Conservation (phyloP, 2,113 vertebrate genomes). For the Chascanopsetta lugubris region DNA sequence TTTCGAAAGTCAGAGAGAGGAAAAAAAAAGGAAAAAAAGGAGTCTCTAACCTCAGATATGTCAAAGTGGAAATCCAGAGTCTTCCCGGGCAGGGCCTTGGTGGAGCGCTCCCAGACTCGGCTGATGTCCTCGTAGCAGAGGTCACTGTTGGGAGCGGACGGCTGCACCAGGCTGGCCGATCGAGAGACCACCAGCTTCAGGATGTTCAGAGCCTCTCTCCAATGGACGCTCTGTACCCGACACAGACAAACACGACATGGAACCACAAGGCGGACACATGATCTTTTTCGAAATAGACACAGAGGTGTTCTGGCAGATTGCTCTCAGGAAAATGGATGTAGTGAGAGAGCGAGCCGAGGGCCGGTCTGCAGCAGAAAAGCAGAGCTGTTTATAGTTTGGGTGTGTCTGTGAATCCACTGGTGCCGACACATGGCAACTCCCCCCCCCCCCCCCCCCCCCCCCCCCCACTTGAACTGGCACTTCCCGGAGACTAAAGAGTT, state of each 20-base stretch:
- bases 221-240: slow-evolving; percentile 85
- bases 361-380: slow-evolving; percentile 53
- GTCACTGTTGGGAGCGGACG: slow-evolving; percentile 85
- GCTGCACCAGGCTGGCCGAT: slow-evolving; percentile 90
- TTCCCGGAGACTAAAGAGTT: slow-evolving; percentile 27
- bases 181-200: slow-evolving; percentile 92
- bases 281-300: slow-evolving; percentile 12
- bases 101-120: slow-evolving; percentile 89
- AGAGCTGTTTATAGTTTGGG: slow-evolving; percentile 80
- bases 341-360: slow-evolving; percentile 53
- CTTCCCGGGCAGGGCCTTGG: slow-evolving; percentile 93
- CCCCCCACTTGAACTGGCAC: slow-evolving; percentile 6
- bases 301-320: slow-evolving; percentile 26
- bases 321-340: slow-evolving; percentile 33
- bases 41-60: slow-evolving; percentile 88
- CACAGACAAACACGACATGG: slow-evolving; percentile 28
- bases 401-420: slow-evolving; percentile 75
- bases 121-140: slow-evolving; percentile 88
- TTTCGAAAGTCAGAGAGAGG: slow-evolving; percentile 11
- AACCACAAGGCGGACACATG: slow-evolving; percentile 14
- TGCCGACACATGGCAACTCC: slow-evolving; percentile 53
- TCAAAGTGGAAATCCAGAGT: slow-evolving; percentile 95
- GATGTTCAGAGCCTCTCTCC: slow-evolving; percentile 92
- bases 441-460: slow-evolving; percentile 16
- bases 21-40: too few species aligned